Base-by-base conservation (phyloP, 2,888 invertebrate species). In the Branchellion lobata region DNA sequence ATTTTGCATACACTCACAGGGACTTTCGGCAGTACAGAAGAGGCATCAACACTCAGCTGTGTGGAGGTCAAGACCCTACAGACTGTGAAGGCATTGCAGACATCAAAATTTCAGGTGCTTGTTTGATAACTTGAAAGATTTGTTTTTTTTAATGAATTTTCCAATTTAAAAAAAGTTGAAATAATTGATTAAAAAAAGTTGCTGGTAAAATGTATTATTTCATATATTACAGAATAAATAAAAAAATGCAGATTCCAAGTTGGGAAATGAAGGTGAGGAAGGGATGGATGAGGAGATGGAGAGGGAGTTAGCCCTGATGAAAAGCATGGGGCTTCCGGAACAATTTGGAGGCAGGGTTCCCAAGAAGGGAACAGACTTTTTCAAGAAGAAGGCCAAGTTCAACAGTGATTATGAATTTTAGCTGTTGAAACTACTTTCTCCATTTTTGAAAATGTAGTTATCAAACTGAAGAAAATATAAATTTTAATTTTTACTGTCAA, bases 281-380 rank as follows among this genome's bases (percentile, higher is more conserved):
- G 8, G 40, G 40, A 31, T 69, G 29, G 31, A 69, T 69, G 69
- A 69, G 31, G 69, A 69, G 33, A 34, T n/a, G 18, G n/a, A 31
- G 33, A 69, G 27, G 3, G 69, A 69, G 33, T 31, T 34, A 11
- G 77, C 57, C 33, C 18, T 27, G 33, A 83, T 83, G 83, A 81
- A 79, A 57, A 68, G 78, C 0, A 81, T 83, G 81, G 83, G 82
- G 24, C 73, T 83, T 24, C 83, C 83, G 0, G 51, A 81, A 3
- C 51, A 36, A 1, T 83, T 83, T 72, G 69, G 77, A 1, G 53
- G 51, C 0, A 51, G 29, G 33, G n/a, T 11, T 21, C 18, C n/a
- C 61, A 77, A 33, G 34, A 73, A 73, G 29, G 2, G 2, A 5
- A 5, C 14, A 3, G 34, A 33, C 14, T 34, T n/a, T 33, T 69